Evolutionary conservation across 2,888 invertebrate genomes (phyloP).

Genomic region (Campoplex nolae): DNA sequence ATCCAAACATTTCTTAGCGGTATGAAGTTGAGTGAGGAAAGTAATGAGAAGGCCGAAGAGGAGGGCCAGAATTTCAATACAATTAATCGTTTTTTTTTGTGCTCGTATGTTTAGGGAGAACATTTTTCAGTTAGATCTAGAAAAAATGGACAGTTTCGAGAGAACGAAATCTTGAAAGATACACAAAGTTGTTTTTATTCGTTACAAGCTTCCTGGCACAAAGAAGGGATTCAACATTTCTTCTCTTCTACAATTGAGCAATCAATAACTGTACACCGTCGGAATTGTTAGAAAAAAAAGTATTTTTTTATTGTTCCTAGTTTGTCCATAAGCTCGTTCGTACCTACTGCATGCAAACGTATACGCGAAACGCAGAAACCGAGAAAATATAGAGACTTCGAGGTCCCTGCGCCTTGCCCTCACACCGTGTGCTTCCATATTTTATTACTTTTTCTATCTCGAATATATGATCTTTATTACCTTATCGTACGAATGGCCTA

Average conservation of each 20-base stretch:
- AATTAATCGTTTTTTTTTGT: too few relatives aligned
- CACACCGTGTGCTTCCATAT: not conserved
- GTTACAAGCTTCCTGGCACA: too few relatives aligned
- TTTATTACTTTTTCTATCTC: not conserved
- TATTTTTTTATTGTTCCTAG: not conserved
- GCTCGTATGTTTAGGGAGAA: too few relatives aligned
- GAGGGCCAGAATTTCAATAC: too few relatives aligned
- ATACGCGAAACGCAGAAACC: not conserved
- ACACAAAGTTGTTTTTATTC: too few relatives aligned
- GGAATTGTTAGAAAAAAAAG: not conserved
- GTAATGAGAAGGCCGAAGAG: too few relatives aligned
- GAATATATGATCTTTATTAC: not conserved
- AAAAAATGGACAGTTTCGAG: too few relatives aligned
- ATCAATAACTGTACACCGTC: not conserved
- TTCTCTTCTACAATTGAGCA: not conserved
- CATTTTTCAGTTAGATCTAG: too few relatives aligned
- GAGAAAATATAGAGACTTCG: not conserved
- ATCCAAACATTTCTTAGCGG: too few relatives aligned
- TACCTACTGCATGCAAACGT: not conserved
- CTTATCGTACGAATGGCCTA: slow-evolving; percentile 20
- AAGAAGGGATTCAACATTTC: not conserved
- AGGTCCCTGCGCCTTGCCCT: not conserved
- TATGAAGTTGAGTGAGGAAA: too few relatives aligned
- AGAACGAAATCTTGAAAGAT: too few relatives aligned
- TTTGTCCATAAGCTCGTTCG: not conserved